Base-by-base conservation (phyloP, 2,888 invertebrate genomes). In the Lampropteryx suffumata region DNA sequence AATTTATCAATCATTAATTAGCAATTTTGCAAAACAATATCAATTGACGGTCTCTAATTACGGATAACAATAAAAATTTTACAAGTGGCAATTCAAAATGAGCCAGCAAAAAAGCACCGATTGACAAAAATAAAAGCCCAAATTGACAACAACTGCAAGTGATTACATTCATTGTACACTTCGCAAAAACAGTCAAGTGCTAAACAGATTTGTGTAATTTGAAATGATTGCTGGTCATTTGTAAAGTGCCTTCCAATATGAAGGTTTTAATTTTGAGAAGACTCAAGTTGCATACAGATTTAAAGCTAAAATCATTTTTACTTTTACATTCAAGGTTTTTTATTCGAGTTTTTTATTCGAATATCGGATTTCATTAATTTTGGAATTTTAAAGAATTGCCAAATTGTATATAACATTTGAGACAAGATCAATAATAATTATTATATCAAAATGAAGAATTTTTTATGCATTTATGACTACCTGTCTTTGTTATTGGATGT, bases 161-260 rank as follows among this genome's bases (percentile, higher is more conserved):
- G 71, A 66, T 61, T 73, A 65, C 73, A 76, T 78, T 79, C 72
- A 73, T 71, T 71, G 70, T 62, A 21, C 44, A 63, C 60, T 47
- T 50, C 41, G 36, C 44, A 69, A 69, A 71, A 66, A 63, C 63
- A 67, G 57, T 56, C 45, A 44, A 57, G 61, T 62, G 49, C 66
- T 67, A 67, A 68, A 57, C 59, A 68, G 63, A 56, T 63, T 64
- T 60, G 57, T 65, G 64, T 72, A 74, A 76, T 79, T 79, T 72
- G 64, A 68, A 72, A 75, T 77, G 67, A 79, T 77, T 76, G 62
- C 64, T 42, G 65, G 66, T 65, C 66, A 71, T 79, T 77, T 71
- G 65, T 69, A 65, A 73, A 70, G 61, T 61, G 62, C 54, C 57
- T 67, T 70, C 71, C 66, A 71, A 65, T 59, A 59, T 67, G 17